Base-by-base conservation (phyloP, 2,888 invertebrate species). In the Xanthorhoe spadicearia region DNA sequence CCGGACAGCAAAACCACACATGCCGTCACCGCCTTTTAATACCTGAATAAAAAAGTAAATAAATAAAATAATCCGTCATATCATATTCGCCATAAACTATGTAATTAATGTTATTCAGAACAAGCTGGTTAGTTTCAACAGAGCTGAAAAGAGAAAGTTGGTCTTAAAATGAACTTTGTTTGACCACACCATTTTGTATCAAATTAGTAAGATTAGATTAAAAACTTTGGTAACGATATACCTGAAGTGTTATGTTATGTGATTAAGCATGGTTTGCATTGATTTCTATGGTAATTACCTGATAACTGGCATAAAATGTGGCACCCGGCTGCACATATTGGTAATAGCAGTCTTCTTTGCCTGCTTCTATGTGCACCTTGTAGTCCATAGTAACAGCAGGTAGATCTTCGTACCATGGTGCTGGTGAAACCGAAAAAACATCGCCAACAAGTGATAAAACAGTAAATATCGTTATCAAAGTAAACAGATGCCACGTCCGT, bases 371-470 rank as follows among this genome's bases (percentile, higher is more conserved):
- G 88, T 98, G 97, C 43, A 99, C 97, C 92, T 98, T 98, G 85
- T 99, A 99, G 84, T 98, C 98, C 96, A 98, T 98, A 1, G 98
- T 97, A 38, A 98, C 97, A 9, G 98, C 98, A 10, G 98, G 98
- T 64, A 97, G 89, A 75, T 96, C 95, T 87, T 97, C 97, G 86
- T 97, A 97, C 97, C 97, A 97, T 84, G 96, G 96, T 76, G 94
- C 93, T 46, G 95, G 94, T 13, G 94, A 86, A 71, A 94, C 82
- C 6, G 94, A 88, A 70, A 94, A 82, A 75, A 88, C 92, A 87
- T 93, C 90, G 43, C 90, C 90, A 60, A 87, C 90, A 48, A 88
- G 84, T 87, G 91, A 90, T 89, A 92, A 91, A 88, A 92, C 80
- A 64, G 90, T 91, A 90, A 93, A 92, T 89, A 93, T 83, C 81